Percentiles rank a stretch among this genome's conserved stretches.
phyloP scores from a whole-genome alignment of 2,797 vertebrate genomes.

The Hozukius guyotensis region DNA sequence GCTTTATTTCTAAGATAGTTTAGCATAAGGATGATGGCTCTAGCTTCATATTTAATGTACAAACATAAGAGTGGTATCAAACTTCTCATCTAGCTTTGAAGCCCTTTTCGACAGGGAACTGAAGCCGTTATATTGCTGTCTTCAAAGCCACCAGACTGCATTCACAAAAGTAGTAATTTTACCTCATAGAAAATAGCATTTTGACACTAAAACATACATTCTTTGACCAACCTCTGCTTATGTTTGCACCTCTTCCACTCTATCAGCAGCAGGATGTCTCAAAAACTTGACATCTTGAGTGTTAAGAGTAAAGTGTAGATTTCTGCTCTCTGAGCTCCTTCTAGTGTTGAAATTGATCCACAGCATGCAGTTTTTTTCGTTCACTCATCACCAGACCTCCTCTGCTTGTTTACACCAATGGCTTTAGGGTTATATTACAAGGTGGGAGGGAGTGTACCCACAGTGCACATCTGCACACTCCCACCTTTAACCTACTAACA shows the following conservation, averaged over 20 bases:
- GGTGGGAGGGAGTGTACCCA: background rate
- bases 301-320: background rate
- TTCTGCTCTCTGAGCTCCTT: background rate
- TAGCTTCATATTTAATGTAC: no score
- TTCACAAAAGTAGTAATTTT: no score
- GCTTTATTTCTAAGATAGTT: no score
- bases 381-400: background rate
- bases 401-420: background rate
- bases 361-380: background rate
- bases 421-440: background rate
- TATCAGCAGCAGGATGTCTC: background rate
- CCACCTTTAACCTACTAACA: background rate
- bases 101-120: no score
- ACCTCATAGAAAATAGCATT: no score
- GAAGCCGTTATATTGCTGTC: no score
- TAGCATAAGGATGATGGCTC: no score
- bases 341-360: background rate
- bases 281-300: background rate
- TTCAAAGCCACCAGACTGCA: no score
- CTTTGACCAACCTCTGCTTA: no score
- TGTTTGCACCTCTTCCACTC: background rate
- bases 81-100: no score
- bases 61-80: no score
- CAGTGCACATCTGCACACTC: background rate
- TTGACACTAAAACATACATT: no score